Base-by-base conservation (phyloP, 2,888 invertebrate species). In the Leucophenga maculata region DNA sequence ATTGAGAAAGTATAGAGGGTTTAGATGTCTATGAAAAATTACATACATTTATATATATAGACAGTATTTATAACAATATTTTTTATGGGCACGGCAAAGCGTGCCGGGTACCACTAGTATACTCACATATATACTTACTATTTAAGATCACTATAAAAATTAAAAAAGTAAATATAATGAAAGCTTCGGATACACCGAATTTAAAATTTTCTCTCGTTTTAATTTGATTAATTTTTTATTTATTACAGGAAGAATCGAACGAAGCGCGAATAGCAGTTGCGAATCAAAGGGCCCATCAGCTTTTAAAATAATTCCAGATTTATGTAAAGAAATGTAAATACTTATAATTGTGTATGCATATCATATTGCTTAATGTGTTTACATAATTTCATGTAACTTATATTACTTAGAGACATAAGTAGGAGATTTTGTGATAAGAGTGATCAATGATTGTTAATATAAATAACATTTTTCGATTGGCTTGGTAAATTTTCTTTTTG, bases 221-320 rank as follows among this genome's bases (percentile, higher is more conserved):
- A 20, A 50, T 62, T 3, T 46, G n/a, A 14, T 64, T n/a, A 18
- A 46, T 20, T 67, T 65, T 72, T 59, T 16, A 68, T 65, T 74
- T 69, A 60, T 83, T 86, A 1, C 89, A 93, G 93, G 95, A 94
- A 84, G 94, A 94, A 90, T 95, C 97, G 84, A 98, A 98, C 91
- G 96, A 97, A 91, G 94, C 94, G 87, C 94, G 97, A 92, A 97
- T 98, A 93, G 94, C 94, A 89, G 94, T 96, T 89, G 98, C 98
- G 88, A 98, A 98, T 91, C 95, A 97, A 91, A 93, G 97, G 87
- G 97, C 98, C 88, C 96, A 96, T 91, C 97, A 97, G 90, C 94
- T 98, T 88, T 94, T 97, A 90, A 96, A 96, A 93, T 94, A 94
- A 92, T 72, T 72, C 73, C 39, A 68, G 71, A 65, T 31, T 55